phyloP scores from a whole-genome alignment of 1,140 invertebrate genomes.

The Solenopsis invicta region DNA sequence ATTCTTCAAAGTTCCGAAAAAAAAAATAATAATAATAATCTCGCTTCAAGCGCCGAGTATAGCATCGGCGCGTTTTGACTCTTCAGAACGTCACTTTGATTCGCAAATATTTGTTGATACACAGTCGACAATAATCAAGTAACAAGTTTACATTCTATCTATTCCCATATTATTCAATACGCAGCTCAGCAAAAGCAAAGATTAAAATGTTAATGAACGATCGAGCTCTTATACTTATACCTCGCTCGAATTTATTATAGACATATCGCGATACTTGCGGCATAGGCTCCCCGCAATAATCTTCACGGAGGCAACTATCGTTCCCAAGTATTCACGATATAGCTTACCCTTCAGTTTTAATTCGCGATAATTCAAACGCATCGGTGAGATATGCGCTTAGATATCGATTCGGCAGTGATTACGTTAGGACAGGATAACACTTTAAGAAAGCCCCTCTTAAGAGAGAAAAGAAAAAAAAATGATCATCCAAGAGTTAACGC shows the following conservation, averaged over 20 bases:
- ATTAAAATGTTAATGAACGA: slow-evolving; percentile 29
- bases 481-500: neutral
- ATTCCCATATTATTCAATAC: slow-evolving; percentile 40
- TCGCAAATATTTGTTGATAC: slow-evolving; percentile 57
- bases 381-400: neutral
- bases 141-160: slow-evolving; percentile 61
- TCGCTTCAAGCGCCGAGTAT: slow-evolving; percentile 40
- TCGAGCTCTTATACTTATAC: slow-evolving; percentile 49
- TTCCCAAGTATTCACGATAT: neutral
- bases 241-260: slow-evolving; percentile 51
- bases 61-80: neutral
- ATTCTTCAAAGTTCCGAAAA: slow-evolving; percentile 39
- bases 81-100: slow-evolving; percentile 49
- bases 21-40: neutral
- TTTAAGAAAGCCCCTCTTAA: neutral
- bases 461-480: neutral
- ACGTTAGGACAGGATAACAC: slow-evolving; percentile 11
- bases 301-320: too few species aligned
- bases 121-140: slow-evolving; percentile 63
- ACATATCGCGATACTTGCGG: slow-evolving; percentile 26
- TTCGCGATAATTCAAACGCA: slow-evolving; percentile 15
- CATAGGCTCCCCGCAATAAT: slow-evolving; percentile 13
- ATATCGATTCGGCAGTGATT: slow-evolving; percentile 8
- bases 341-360: slow-evolving; percentile 16
- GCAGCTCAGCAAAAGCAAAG: slow-evolving; percentile 27